These are phyloP conservation scores for Melieria crassipennis DNA, from an alignment of 2,888 invertebrate genomes.

Conservation along the genomic window DNA sequence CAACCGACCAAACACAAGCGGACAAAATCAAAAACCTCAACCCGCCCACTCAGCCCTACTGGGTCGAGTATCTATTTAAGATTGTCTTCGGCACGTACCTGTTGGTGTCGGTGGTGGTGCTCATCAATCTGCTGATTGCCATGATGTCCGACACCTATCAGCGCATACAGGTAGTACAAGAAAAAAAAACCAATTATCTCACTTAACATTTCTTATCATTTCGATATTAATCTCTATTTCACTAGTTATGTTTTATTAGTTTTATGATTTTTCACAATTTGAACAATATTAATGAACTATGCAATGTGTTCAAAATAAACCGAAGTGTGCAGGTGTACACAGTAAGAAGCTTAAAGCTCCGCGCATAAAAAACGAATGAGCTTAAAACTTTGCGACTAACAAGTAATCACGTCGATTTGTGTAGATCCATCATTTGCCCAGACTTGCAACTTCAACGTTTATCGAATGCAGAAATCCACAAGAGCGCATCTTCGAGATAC, in stretches of 20 bases:
- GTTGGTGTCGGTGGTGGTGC: conserved; percentile 98
- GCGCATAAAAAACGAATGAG: neutral
- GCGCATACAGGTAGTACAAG: conserved; percentile 89
- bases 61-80: conserved; percentile 90
- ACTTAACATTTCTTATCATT: neutral
- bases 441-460: conserved; percentile 63
- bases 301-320: too few species aligned
- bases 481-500: conserved; percentile 48
- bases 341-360: neutral
- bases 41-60: conserved; percentile 74
- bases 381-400: neutral
- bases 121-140: conserved; percentile 99
- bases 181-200: too few species aligned
- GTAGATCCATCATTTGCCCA: conserved; percentile 66
- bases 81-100: conserved; percentile 93
- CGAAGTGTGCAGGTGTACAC: too few species aligned
- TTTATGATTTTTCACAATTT: neutral
- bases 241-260: neutral
- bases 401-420: conserved; percentile 32
- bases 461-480: conserved; percentile 13
- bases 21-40: conserved; percentile 69
- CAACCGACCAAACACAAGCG: conserved; percentile 81
- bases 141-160: conserved; percentile 99
- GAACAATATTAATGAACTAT: too few species aligned
- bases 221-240: neutral